Base-by-base conservation (phyloP, 2,113 vertebrate species). In the Poicephalus gulielmi region DNA sequence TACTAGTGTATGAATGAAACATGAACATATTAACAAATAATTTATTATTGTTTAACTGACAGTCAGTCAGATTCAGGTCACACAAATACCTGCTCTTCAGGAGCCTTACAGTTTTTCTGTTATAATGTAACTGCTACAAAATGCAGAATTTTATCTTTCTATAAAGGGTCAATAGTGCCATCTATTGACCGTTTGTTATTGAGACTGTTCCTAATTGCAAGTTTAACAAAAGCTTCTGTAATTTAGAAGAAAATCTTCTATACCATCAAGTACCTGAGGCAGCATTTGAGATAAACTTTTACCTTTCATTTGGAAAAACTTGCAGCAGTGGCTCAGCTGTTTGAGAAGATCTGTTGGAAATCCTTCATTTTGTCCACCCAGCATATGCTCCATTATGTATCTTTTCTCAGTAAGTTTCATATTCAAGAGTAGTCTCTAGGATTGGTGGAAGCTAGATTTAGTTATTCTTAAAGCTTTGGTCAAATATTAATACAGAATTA, bases 121-220 rank as follows among this genome's bases (percentile, higher is more conserved):
- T 76, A 19, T 5, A 43, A 4, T 43, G 24, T 17, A 68, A 37
- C 78, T 70, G 22, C 76, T 31, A 7, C 60, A 44, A 67, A 71
- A 66, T 57, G 41, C 63, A 30, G 47, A 10, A 18, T 75, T 75
- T 87, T 62, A 4, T 37, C 35, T 63, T 85, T 11, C 16, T 76
- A 1, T 30, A 27, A 55, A 66, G 62, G 24, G 35, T 90, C 83
- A 88, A 7, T 63, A 94, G 85, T 96, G 96, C 96, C 95, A 97
- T 79, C 96, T 97, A 59, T 83, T 92, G 96, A 63, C 68, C 62
- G 28, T 47, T 82, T 71, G 60, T 55, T 88, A 79, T 27, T 68
- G 66, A 75, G 60, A n/a, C 57, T n/a, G 11, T 46, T 87, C 33
- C 44, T 82, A 52, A 47, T 39, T 50, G 47, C 33, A 57, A 14